A percentile compares a stretch with the other conserved stretches of the same genome.
Evolutionary conservation across 2,113 vertebrate species (phyloP).

Genomic region (Hippocampus barbouri): DNA sequence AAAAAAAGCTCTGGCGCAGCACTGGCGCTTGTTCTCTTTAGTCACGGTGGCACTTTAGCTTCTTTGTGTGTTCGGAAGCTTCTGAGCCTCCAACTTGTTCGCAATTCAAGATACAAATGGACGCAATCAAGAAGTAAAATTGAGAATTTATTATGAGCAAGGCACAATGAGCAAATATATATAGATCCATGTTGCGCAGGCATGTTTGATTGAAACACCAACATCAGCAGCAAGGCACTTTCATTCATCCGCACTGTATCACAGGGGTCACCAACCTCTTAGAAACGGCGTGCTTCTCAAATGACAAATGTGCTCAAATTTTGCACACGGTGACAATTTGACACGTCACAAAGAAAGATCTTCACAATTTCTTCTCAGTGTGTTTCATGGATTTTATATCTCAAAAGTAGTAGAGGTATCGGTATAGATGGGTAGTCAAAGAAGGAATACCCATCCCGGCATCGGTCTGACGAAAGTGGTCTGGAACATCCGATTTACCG

Average conservation of each 20-base stretch:
- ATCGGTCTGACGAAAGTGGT: no score
- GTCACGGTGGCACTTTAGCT: conserved; percentile 17
- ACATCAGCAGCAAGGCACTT: conserved; percentile 1
- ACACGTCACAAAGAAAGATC: no score
- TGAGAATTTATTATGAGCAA: conserved; percentile 45
- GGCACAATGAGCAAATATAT: conserved; percentile 35
- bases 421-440: no score
- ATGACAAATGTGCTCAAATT: not conserved
- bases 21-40: conserved; percentile 36
- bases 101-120: conserved; percentile 16
- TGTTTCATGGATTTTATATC: no score
- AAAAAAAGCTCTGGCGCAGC: conserved; percentile 17
- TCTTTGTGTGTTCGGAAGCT: conserved; percentile 21
- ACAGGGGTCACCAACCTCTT: conserved; percentile 3
- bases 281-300: not conserved
- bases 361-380: no score
- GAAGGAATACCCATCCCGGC: no score
- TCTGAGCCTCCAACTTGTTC: conserved; percentile 21
- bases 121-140: conserved; percentile 25
- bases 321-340: no score
- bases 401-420: no score
- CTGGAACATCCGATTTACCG: no score
- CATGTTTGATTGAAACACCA: conserved; percentile 27
- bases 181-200: conserved; percentile 32
- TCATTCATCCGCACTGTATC: conserved; percentile 23